Conservation (phyloP, 2,797 vertebrate genomes). For the Rhinogobio ventralis region DNA sequence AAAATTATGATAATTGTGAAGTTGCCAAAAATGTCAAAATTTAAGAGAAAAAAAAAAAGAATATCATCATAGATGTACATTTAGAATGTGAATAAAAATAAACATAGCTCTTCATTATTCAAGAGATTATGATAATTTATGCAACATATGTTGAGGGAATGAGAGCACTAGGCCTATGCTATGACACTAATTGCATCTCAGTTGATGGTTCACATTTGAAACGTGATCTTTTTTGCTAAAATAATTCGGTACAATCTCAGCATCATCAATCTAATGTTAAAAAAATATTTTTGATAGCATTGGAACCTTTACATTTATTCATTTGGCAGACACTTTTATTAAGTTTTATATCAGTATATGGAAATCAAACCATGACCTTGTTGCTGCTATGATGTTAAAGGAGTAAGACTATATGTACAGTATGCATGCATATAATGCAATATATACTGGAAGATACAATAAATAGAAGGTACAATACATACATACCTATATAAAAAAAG, state of each 20-base stretch:
- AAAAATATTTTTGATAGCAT: background rate
- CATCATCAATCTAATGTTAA: background rate
- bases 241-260: background rate
- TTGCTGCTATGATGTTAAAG: background rate
- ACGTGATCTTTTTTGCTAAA: background rate
- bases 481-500: background rate
- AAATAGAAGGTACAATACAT: background rate
- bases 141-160: background rate
- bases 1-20: background rate
- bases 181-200: background rate
- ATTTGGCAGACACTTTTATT: background rate
- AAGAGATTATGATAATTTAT: constrained; percentile 3
- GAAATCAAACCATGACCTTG: background rate
- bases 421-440: background rate
- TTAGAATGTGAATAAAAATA: background rate
- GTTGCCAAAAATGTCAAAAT: background rate
- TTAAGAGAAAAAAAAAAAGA: background rate
- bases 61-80: background rate
- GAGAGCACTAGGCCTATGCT: background rate
- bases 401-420: background rate
- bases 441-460: background rate
- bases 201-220: background rate
- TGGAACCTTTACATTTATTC: background rate
- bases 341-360: background rate
- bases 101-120: background rate